These are phyloP conservation scores for Heteropelma amictum DNA, from an alignment of 2,888 invertebrate genomes.

Conservation along the genomic window DNA sequence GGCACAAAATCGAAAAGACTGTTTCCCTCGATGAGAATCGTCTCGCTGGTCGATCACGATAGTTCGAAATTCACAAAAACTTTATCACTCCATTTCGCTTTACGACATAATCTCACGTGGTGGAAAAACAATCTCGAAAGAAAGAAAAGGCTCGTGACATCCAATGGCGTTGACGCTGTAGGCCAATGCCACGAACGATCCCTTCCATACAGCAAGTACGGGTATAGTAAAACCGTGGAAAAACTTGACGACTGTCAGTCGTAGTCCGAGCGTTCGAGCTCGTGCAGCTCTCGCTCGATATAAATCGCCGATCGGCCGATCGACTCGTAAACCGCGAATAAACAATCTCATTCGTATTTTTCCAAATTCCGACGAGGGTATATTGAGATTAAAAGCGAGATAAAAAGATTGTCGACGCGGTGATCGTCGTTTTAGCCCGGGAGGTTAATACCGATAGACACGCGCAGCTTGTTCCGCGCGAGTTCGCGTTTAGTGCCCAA, in stretches of 20 bases:
- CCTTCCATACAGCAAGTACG: slow-evolving; percentile 66
- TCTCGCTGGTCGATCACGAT: neutral
- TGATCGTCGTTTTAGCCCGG: too few relatives aligned
- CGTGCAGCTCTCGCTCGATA: slow-evolving; percentile 55
- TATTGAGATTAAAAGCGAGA: too few relatives aligned
- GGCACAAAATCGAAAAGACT: neutral
- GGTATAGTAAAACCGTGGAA: slow-evolving; percentile 60
- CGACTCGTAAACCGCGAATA: too few relatives aligned
- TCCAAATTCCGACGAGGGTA: too few relatives aligned
- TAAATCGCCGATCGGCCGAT: neutral
- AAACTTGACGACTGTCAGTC: slow-evolving; percentile 71
- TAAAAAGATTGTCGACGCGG: too few relatives aligned
- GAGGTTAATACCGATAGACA: too few relatives aligned
- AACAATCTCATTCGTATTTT: too few relatives aligned
- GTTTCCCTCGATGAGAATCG: neutral
- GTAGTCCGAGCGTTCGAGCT: slow-evolving; percentile 67
- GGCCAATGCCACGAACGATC: slow-evolving; percentile 66
- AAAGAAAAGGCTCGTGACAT: slow-evolving; percentile 38
- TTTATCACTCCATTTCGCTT: neutral
- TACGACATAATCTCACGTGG: neutral
- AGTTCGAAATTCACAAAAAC: neutral
- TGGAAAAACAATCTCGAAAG: slow-evolving; percentile 3
- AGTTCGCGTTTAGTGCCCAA: too few relatives aligned
- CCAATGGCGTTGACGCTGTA: slow-evolving; percentile 59
- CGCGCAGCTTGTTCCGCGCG: too few relatives aligned